Base-by-base conservation (phyloP, 2,797 vertebrate genomes). In the Neosilurus hyrtlii region DNA sequence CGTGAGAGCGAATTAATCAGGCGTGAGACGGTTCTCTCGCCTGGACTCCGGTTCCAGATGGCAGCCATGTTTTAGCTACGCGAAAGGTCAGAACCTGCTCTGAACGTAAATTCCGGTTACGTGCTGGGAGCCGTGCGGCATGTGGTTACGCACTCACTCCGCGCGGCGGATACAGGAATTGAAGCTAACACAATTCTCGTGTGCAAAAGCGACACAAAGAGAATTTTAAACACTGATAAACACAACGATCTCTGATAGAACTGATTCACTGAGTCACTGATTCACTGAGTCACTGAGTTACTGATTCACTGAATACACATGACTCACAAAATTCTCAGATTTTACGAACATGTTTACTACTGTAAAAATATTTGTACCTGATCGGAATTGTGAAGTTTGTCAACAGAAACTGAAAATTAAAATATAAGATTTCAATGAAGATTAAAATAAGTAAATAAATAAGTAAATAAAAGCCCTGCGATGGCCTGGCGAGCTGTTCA, bases 71-170 rank as follows among this genome's bases (percentile, higher is more conserved):
- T 77, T 77, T 37, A n/a, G 35, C 22, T 62, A 24, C 49, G 37
- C 15, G 22, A 77, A 63, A 77, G 75, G 75, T 77, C 75, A 63
- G 18, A 63, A 63, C 75, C 75, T 26, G 59, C 75, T 62, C 75
- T 49, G 75, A 77, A n/a, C 57, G 49, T 57, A 63, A 26, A 49
- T 63, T 11, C 5, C 1, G 0, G 59, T 24, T 8, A 24, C 54
- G 10, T 20, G 7, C 20, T 1, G 14, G 56, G 35, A 75, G 43
- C 22, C 8, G 37, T 77, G 73, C 54, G 22, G 54, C 4, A 16
- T 20, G 54, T 63, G 24, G 24, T 63, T 24, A 35, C n/a, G 2
- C 10, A n/a, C n/a, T n/a, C n/a, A n/a, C n/a, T n/a, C n/a, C n/a
- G n/a, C n/a, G n/a, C n/a, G n/a, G n/a, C n/a, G 75, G 14, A 62